phyloP scores from a whole-genome alignment of 2,888 invertebrate genomes.

The Drosophila limbata region DNA sequence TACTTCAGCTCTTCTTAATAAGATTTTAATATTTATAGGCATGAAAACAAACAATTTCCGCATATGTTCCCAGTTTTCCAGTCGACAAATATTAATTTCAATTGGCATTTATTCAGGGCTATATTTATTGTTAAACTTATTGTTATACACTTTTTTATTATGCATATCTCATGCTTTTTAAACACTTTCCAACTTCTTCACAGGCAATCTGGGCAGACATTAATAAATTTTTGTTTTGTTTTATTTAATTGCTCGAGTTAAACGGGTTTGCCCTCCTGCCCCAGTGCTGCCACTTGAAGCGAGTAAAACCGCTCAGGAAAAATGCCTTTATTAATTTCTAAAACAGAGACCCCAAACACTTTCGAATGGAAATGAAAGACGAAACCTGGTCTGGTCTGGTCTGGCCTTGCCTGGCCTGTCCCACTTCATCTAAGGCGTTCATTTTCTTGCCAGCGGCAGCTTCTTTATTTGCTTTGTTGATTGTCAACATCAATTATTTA shows the following conservation, averaged over 20 bases:
- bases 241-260: slow-evolving; percentile 58
- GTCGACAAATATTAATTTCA: slow-evolving; percentile 1
- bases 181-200: slow-evolving; percentile 30
- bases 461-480: slow-evolving; percentile 83
- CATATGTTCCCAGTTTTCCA: not conserved
- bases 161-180: slow-evolving; percentile 25
- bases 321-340: slow-evolving; percentile 70
- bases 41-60: slow-evolving; percentile 1
- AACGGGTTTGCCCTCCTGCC: slow-evolving; percentile 34
- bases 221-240: slow-evolving; percentile 67
- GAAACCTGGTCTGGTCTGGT: not conserved
- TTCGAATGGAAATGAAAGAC: slow-evolving; percentile 17
- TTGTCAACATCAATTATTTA: slow-evolving; percentile 84
- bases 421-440: slow-evolving; percentile 54
- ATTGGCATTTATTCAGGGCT: slow-evolving; percentile 23
- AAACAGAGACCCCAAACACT: slow-evolving; percentile 42
- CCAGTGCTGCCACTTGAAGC: slow-evolving; percentile 47
- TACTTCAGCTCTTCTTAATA: slow-evolving; percentile 53
- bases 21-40: slow-evolving; percentile 75
- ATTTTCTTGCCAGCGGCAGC: slow-evolving; percentile 46
- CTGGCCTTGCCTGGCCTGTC: slow-evolving; percentile 15
- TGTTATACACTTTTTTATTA: slow-evolving; percentile 2
- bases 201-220: slow-evolving; percentile 35
- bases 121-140: not conserved
- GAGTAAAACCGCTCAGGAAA: slow-evolving; percentile 38